These are phyloP conservation scores for Aphelocoma californica DNA, from an alignment of 2,797 vertebrate genomes.

Conservation along the genomic window DNA sequence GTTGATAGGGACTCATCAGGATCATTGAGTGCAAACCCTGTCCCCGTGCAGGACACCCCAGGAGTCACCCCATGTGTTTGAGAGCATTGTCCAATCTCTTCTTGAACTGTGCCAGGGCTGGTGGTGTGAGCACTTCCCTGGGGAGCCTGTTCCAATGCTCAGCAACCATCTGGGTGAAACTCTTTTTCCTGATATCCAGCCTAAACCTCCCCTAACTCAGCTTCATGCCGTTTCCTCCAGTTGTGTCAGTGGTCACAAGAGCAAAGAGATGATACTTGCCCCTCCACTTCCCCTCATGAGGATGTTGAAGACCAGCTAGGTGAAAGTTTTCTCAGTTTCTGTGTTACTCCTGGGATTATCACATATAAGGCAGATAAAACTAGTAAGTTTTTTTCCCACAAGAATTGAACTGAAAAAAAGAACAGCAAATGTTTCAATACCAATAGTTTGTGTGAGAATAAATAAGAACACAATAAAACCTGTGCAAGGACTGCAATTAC, in stretches of 20 bases:
- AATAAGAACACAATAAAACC: background rate
- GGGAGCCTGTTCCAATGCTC: background rate
- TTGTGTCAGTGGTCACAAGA: background rate
- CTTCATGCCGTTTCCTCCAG: background rate
- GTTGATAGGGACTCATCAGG: background rate
- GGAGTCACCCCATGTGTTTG: background rate
- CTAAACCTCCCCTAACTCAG: background rate
- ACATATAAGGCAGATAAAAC: background rate
- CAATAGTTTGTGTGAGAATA: background rate
- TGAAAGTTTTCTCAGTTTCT: background rate
- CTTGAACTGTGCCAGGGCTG: background rate
- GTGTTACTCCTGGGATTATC: background rate
- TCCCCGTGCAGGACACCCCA: background rate
- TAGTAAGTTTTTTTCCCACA: background rate
- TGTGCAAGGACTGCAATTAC: background rate
- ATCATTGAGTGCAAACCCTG: background rate
- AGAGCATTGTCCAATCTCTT: background rate
- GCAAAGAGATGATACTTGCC: background rate
- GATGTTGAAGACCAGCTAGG: background rate
- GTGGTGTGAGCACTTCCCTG: background rate
- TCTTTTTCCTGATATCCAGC: background rate
- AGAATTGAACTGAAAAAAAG: background rate
- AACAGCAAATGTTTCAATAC: background rate
- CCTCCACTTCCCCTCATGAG: background rate
- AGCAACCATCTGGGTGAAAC: background rate